Conservation (phyloP, 35 echinoderm and acorn worm genomes). For the Ptychodera flava region DNA sequence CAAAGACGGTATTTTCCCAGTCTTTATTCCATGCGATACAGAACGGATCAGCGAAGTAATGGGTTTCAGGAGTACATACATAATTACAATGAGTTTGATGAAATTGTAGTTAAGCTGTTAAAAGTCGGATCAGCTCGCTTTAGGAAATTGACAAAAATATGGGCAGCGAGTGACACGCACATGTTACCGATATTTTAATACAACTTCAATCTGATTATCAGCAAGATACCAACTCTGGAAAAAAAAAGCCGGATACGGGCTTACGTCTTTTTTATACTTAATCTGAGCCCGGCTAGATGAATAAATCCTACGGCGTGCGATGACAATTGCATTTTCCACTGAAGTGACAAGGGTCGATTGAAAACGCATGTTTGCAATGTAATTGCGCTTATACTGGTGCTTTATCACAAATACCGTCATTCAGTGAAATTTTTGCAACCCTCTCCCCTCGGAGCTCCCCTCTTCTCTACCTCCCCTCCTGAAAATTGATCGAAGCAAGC, state of each 20-base stretch:
- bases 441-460: no score
- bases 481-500: no score
- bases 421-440: no score
- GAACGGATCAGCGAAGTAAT: not conserved
- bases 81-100: not conserved
- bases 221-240: not conserved
- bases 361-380: not conserved
- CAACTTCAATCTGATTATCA: not conserved
- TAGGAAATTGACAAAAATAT: not conserved
- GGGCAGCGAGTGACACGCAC: not conserved
- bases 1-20: not conserved
- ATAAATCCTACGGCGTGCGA: not conserved
- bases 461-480: no score
- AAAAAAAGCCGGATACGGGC: not conserved
- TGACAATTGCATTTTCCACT: not conserved
- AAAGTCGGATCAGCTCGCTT: not conserved
- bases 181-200: not conserved
- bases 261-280: not conserved
- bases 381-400: not conserved
- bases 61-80: not conserved
- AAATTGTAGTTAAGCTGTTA: not conserved
- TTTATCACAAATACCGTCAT: no score
- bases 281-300: not conserved
- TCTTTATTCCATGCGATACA: not conserved
- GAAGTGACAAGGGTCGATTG: not conserved